Evolutionary conservation across 2,113 vertebrate species (phyloP).

Genomic region (Podarcis muralis): DNA sequence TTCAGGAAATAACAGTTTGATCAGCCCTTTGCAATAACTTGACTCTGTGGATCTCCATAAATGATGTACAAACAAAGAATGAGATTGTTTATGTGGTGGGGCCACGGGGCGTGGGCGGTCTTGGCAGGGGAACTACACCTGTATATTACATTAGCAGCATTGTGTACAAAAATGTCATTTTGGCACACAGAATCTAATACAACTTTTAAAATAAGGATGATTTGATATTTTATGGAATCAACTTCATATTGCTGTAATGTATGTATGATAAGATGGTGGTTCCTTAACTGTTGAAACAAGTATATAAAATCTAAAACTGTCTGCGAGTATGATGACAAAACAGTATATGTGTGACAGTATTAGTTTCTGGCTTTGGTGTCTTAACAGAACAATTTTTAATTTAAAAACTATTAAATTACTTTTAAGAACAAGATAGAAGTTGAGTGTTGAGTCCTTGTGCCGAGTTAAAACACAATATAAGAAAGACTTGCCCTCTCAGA

Average conservation of each 20-base stretch:
- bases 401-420: slow-evolving; percentile 81
- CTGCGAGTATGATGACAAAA: slow-evolving; percentile 65
- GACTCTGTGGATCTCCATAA: slow-evolving; percentile 65
- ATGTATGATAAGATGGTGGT: slow-evolving; percentile 63
- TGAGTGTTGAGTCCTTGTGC: not conserved
- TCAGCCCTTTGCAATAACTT: slow-evolving; percentile 75
- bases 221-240: slow-evolving; percentile 80
- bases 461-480: not conserved
- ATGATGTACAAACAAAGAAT: slow-evolving; percentile 68
- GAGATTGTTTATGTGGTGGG: not conserved
- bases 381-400: slow-evolving; percentile 77
- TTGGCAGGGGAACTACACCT: not conserved
- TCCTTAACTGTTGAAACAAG: slow-evolving; percentile 59
- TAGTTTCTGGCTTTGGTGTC: slow-evolving; percentile 70
- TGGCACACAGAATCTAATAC: slow-evolving; percentile 84
- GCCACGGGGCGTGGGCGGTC: not conserved
- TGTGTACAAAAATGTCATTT: slow-evolving; percentile 78
- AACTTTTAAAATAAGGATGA: slow-evolving; percentile 76
- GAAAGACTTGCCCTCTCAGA: not conserved
- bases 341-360: slow-evolving; percentile 73
- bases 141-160: slow-evolving; percentile 81
- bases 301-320: slow-evolving; percentile 46
- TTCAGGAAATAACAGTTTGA: slow-evolving; percentile 33
- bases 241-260: slow-evolving; percentile 62
- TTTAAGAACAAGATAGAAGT: slow-evolving; percentile 75